phyloP scores from a whole-genome alignment of 2,113 vertebrate species.

The Notiomystis cincta region DNA sequence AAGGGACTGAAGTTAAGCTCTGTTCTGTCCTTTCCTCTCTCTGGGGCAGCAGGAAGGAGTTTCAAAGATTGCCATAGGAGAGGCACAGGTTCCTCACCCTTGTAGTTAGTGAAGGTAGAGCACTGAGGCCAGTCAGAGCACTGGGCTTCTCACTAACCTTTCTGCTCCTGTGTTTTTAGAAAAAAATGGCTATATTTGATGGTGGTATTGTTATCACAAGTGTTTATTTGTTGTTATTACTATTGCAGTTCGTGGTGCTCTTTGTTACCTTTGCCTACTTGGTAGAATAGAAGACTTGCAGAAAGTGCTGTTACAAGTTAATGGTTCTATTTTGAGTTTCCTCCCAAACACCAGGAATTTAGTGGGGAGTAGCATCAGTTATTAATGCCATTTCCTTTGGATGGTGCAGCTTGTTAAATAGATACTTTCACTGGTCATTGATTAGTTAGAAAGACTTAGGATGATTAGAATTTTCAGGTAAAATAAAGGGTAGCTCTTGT shows the following conservation, averaged over 20 bases:
- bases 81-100: not conserved
- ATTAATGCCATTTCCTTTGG: not conserved
- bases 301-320: not conserved
- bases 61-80: not conserved
- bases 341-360: not conserved
- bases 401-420: not conserved
- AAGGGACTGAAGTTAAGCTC: not conserved
- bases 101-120: not conserved
- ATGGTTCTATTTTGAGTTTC: not conserved
- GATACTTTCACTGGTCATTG: not conserved
- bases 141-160: not conserved
- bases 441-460: not conserved
- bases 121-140: not conserved
- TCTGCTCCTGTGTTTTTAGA: not conserved
- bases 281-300: not conserved
- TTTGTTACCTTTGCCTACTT: not conserved
- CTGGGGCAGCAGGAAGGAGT: not conserved
- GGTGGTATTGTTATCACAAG: not conserved
- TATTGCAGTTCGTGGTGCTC: not conserved
- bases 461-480: not conserved
- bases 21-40: not conserved
- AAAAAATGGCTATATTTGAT: not conserved
- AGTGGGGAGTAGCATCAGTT: not conserved
- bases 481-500: not conserved
- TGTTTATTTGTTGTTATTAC: not conserved